These are phyloP conservation scores for Eilema caniola DNA, from an alignment of 2,888 invertebrate species.

Conservation along the genomic window DNA sequence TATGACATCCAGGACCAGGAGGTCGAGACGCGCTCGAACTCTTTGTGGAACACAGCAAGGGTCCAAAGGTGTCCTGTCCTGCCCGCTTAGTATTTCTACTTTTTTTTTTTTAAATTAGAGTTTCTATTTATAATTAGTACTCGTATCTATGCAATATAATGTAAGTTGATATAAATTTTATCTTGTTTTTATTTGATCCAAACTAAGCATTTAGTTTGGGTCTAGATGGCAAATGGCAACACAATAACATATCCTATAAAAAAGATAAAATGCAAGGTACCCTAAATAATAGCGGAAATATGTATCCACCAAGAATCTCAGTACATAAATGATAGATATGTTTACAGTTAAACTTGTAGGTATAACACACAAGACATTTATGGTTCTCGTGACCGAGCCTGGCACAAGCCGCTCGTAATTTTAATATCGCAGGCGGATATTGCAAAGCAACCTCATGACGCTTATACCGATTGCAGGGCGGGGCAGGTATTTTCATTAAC, in stretches of 20 bases:
- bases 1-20: too few species aligned
- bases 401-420: not conserved
- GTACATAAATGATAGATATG: not conserved
- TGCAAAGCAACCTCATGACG: not conserved
- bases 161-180: too few species aligned
- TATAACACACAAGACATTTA: not conserved
- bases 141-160: too few species aligned
- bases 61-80: too few species aligned
- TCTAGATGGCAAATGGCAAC: not conserved
- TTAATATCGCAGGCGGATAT: not conserved
- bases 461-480: not conserved
- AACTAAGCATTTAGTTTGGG: not conserved
- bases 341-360: not conserved
- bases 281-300: slow-evolving; percentile 1
- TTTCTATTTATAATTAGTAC: too few species aligned
- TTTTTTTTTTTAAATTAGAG: too few species aligned
- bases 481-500: not conserved
- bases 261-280: not conserved
- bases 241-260: not conserved
- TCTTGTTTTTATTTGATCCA: too few species aligned
- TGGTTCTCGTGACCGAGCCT: not conserved
- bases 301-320: not conserved
- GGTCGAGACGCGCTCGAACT: too few species aligned
- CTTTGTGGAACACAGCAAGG: too few species aligned
- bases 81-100: too few species aligned